Conservation (phyloP, 1,140 invertebrate species). For the Portunus trituberculatus region DNA sequence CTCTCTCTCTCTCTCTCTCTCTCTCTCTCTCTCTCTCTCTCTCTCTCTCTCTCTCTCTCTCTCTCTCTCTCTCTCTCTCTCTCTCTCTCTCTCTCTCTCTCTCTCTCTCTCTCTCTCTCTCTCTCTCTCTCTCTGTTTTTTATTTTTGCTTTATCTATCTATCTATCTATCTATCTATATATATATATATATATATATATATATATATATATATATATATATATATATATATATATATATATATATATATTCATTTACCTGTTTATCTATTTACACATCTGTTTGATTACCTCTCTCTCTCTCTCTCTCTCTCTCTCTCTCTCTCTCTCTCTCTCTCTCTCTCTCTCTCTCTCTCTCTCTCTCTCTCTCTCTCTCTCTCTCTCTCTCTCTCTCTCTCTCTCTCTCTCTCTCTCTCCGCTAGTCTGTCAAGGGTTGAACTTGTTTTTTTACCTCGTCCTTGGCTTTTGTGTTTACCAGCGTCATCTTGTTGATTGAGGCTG, state of each 20-base stretch:
- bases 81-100: too few relatives aligned
- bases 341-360: not conserved
- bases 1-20: too few relatives aligned
- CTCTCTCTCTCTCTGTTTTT: too few relatives aligned
- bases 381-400: conserved; percentile 18
- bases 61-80: too few relatives aligned
- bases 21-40: too few relatives aligned
- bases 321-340: not conserved
- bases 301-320: not conserved
- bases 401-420: not conserved
- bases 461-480: not conserved
- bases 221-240: not conserved
- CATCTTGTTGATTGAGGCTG: not conserved
- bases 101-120: too few relatives aligned
- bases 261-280: not conserved
- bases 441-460: not conserved
- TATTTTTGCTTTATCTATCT: too few relatives aligned
- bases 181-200: not conserved
- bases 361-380: conserved; percentile 20
- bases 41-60: too few relatives aligned
- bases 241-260: not conserved
- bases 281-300: not conserved
- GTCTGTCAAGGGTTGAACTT: too few relatives aligned
- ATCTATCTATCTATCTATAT: too few relatives aligned
- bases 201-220: not conserved